Evolutionary conservation across 1,140 invertebrate species (phyloP).

Genomic region (Bilobella aurantiaca): DNA sequence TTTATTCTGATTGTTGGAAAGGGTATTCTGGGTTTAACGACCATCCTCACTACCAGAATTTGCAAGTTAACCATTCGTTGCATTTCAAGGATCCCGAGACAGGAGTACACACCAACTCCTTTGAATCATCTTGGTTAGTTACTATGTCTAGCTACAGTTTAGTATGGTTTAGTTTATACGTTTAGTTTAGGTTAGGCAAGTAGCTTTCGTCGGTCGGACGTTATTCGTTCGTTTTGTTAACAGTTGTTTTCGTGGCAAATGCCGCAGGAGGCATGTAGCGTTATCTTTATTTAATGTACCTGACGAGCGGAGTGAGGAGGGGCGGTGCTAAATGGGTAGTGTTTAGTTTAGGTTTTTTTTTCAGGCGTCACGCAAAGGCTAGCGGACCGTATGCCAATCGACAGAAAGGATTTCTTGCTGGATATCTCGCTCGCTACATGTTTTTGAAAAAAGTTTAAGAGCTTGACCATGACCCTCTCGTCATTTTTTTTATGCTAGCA

Average conservation of each 20-base stretch:
- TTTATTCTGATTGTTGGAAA: conserved; percentile 36
- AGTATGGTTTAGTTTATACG: too few relatives aligned
- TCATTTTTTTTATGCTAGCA: not conserved
- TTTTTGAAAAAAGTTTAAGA: not conserved
- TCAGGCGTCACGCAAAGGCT: not conserved
- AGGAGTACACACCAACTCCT: conserved; percentile 8
- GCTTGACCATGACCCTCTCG: not conserved
- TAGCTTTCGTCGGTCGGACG: too few relatives aligned
- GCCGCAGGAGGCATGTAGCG: too few relatives aligned
- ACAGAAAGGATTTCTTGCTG: too few relatives aligned
- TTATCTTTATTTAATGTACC: too few relatives aligned
- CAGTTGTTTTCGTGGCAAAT: too few relatives aligned
- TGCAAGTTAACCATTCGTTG: conserved; percentile 10
- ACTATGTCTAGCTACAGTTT: too few relatives aligned
- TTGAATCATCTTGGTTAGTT: conserved; percentile 2
- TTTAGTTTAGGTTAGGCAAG: too few relatives aligned
- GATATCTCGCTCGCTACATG: conserved; percentile 4
- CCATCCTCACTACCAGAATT: not conserved
- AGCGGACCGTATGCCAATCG: not conserved
- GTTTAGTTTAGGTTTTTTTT: too few relatives aligned
- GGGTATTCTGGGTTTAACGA: conserved; percentile 8
- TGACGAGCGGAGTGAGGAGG: too few relatives aligned
- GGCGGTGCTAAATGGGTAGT: too few relatives aligned
- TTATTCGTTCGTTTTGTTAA: too few relatives aligned
- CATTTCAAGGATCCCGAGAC: not conserved